Base-by-base conservation (phyloP, 2,888 invertebrate species). In the Hydraecia micacea region DNA sequence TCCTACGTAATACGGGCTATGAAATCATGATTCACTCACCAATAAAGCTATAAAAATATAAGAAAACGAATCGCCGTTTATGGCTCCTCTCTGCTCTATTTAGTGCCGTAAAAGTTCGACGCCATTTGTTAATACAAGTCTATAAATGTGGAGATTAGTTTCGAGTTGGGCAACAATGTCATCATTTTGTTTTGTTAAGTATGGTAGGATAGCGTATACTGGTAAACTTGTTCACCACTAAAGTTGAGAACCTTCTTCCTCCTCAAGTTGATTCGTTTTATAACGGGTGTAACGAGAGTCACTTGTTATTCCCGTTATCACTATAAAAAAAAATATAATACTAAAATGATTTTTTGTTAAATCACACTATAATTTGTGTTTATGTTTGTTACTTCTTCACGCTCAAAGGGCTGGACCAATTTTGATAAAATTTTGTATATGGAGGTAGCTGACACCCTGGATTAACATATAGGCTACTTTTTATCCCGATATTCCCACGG, bases 11-110 rank as follows among this genome's bases (percentile, higher is more conserved):
- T 9, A 72, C 46, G 36, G 46, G 60, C 39, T 73, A 74, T 80
- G 71, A 75, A 75, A 73, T 65, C 68, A 67, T 78, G 71, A 75
- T 85, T 58, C 62, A 70, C 70, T 62, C 62, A 72, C 42, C 36
- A 77, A 81, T 81, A 79, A 70, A 76, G 25, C 66, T 49, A 85
- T 81, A 85, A 75, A 84, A 74, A 67, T 55, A 42, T 72, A 4
- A 32, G n/a, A 25, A 55, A 72, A 67, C 49, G 32, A 21, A 60
- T 39, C 32, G 55, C 69, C 75, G 15, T 42, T 75, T 77, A 84
- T 70, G 75, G 81, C 49, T 42, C 39, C 42, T 71, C 62, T 69
- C 55, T 42, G 39, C 55, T 73, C 62, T 75, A 67, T 52, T 46
- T 66, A 11, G 52, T 25, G 58, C 63, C 66, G 42, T 77, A 68